Base-by-base conservation (phyloP, 2,888 invertebrate genomes). In the Nephrocerus scutellatus region DNA sequence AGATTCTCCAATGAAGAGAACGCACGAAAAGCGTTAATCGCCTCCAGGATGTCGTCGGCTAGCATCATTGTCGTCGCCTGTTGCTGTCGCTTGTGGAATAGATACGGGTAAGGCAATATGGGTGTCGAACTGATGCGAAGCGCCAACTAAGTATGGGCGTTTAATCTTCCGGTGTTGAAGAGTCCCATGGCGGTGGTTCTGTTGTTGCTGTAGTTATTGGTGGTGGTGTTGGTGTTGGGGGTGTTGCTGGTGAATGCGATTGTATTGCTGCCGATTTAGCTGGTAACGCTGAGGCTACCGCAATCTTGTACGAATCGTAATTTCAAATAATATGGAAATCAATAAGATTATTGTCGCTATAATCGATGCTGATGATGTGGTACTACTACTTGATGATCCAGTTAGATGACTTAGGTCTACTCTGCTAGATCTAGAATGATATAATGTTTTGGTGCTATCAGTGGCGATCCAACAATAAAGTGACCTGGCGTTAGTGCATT, bases 371-470 rank as follows among this genome's bases (percentile, higher is more conserved):
- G 41, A 41, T 20, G 13, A 10, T 25, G 21, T 26, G 39, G 35
- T 47, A 53, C n/a, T n/a, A n/a, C n/a, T n/a, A n/a, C n/a, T n/a
- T n/a, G n/a, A 68, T 60, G 69, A 67, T 58, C 64, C 65, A 51
- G 68, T 69, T 50, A 69, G 68, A 69, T 68, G 68, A 69, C 69
- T 69, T 44, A 68, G 55, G 65, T 69, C 69, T 67, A 64, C 69
- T 59, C 68, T 67, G 57, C 65, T 69, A 56, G 66, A 63, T 59
- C 65, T 67, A 55, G 65, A n/a, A n/a, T n/a, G n/a, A n/a, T n/a
- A n/a, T n/a, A n/a, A n/a, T n/a, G n/a, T n/a, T n/a, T n/a, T n/a
- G n/a, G n/a, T n/a, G n/a, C n/a, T n/a, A n/a, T n/a, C n/a, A n/a
- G n/a, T n/a, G n/a, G n/a, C n/a, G n/a, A n/a, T n/a, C n/a, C n/a